Evolutionary conservation across 2,888 invertebrate genomes (phyloP).

Genomic region (Melinaea menophilus): DNA sequence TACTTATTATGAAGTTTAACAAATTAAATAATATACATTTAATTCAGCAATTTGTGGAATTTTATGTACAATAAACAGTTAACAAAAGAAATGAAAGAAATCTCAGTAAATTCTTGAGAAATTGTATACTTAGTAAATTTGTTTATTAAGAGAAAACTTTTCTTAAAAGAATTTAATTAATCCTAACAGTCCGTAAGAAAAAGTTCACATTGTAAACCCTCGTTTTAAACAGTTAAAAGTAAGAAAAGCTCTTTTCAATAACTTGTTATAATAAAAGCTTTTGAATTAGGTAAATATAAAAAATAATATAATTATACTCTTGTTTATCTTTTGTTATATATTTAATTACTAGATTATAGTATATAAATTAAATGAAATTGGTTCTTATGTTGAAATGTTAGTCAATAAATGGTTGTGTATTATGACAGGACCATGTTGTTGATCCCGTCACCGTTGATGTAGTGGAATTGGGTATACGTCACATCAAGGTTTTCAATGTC

Average conservation of each 20-base stretch:
- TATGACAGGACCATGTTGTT: conserved; percentile 19
- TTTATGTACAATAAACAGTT: not conserved
- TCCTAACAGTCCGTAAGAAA: conserved; percentile 22
- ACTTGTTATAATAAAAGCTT: conserved; percentile 28
- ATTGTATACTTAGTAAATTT: not conserved
- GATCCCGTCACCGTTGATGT: conserved; percentile 10
- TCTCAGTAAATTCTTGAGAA: conserved; percentile 3
- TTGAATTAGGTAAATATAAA: conserved; percentile 21
- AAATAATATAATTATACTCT: conserved; percentile 10
- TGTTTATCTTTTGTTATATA: not conserved
- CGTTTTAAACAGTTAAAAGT: conserved; percentile 19
- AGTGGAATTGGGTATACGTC: conserved; percentile 25
- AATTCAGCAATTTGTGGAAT: too few species aligned
- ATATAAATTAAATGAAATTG: too few species aligned
- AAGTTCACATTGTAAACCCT: conserved; percentile 22
- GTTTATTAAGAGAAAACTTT: conserved; percentile 12
- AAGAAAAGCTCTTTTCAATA: conserved; percentile 27
- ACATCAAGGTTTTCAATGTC: conserved; percentile 25
- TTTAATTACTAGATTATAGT: too few species aligned
- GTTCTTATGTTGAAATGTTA: not conserved
- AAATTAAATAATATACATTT: too few species aligned
- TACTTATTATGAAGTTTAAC: too few species aligned
- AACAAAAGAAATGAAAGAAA: conserved; percentile 1
- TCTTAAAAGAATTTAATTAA: conserved; percentile 27
- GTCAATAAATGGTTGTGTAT: not conserved